Evolutionary conservation across 2,888 invertebrate species (phyloP).

Genomic region (Cryptocephalus moraei): DNA sequence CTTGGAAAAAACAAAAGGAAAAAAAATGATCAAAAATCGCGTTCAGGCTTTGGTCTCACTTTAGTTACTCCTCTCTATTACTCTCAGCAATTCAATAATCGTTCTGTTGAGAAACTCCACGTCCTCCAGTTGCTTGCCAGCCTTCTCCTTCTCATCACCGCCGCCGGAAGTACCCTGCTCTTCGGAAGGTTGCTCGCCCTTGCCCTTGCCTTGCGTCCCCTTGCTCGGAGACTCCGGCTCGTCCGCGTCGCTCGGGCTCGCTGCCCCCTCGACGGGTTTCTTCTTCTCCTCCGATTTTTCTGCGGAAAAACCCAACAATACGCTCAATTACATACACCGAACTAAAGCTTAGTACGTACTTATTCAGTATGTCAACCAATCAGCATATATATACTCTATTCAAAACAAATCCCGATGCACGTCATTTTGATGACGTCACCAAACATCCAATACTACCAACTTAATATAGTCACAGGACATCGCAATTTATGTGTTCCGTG

Average conservation of each 20-base stretch:
- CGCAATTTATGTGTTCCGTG: too few species aligned
- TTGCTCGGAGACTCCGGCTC: conserved; percentile 28
- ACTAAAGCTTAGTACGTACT: too few species aligned
- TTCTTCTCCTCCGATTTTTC: neutral
- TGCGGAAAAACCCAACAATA: neutral
- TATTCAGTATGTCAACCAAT: too few species aligned
- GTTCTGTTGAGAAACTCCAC: conserved; percentile 32
- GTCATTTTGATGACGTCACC: too few species aligned
- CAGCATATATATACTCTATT: too few species aligned
- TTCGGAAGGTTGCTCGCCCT: conserved; percentile 30
- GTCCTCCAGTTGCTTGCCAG: conserved; percentile 26
- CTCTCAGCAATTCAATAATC: conserved; percentile 33
- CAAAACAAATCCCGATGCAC: too few species aligned
- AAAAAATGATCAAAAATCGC: conserved; percentile 9
- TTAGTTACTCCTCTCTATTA: conserved; percentile 34
- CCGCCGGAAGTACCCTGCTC: conserved; percentile 27
- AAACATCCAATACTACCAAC: too few species aligned
- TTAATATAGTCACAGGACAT: too few species aligned
- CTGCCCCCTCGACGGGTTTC: neutral
- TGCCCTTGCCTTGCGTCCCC: conserved; percentile 7
- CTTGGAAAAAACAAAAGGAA: conserved; percentile 7
- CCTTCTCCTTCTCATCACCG: conserved; percentile 22
- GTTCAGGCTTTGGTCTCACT: conserved; percentile 10
- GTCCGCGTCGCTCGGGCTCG: conserved; percentile 8
- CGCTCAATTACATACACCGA: too few species aligned